phyloP scores from a whole-genome alignment of 2,113 vertebrate genomes.

The Phoxinus phoxinus region DNA sequence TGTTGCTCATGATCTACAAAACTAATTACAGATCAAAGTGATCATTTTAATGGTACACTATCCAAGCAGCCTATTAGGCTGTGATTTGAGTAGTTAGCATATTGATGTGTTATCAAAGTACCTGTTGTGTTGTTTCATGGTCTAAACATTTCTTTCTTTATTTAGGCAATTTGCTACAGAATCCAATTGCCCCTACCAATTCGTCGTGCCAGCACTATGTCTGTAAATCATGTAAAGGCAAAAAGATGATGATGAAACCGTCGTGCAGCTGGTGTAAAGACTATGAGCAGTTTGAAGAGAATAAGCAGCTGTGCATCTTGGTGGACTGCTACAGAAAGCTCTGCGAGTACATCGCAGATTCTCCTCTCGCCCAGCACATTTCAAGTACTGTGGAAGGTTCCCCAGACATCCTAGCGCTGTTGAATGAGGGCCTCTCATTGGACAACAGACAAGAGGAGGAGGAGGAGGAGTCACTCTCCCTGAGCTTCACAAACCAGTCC shows the following conservation, averaged over 20 bases:
- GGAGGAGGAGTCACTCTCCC: conserved; percentile 74
- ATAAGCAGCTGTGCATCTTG: conserved; percentile 92
- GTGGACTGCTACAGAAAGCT: conserved; percentile 98
- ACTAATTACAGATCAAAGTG: background rate
- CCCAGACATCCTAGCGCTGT: conserved; percentile 90
- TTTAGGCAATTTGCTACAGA: conserved; percentile 93
- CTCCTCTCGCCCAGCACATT: conserved; percentile 90
- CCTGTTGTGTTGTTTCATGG: background rate
- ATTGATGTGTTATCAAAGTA: background rate
- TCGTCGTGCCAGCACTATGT: conserved; percentile 98
- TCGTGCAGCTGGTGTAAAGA: conserved; percentile 99
- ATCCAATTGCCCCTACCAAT: conserved; percentile 96
- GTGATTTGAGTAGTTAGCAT: background rate
- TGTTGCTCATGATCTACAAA: background rate
- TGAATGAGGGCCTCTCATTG: conserved; percentile 86
- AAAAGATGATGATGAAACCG: conserved; percentile 99
- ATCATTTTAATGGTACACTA: background rate
- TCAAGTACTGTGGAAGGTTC: conserved; percentile 89
- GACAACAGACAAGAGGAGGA: conserved; percentile 79
- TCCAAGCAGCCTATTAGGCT: background rate
- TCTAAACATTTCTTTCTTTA: conserved; percentile 29
- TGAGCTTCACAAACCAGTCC: conserved; percentile 77
- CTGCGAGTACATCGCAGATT: conserved; percentile 93
- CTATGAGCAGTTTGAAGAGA: conserved; percentile 97
- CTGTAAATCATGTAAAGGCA: conserved; percentile 95